These are phyloP conservation scores for Arctia plantaginis DNA, from an alignment of 2,888 invertebrate species.

Conservation along the genomic window DNA sequence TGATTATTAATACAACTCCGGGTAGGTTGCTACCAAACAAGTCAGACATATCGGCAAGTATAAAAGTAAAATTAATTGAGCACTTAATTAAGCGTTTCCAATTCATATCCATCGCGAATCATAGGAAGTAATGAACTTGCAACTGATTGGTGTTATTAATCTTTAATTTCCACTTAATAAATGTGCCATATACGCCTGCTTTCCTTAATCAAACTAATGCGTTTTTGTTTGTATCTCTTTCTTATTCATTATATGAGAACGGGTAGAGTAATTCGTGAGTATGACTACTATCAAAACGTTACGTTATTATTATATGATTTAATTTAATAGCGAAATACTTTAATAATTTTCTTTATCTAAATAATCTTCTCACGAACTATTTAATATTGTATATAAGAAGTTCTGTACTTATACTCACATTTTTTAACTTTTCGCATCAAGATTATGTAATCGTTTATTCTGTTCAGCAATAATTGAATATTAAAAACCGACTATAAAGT, in stretches of 20 bases:
- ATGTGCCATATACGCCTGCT: conserved; percentile 59
- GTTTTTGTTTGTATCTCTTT: conserved; percentile 36
- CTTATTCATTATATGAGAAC: conserved; percentile 26
- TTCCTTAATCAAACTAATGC: conserved; percentile 50
- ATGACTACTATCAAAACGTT: conserved; percentile 38
- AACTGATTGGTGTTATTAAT: conserved; percentile 69
- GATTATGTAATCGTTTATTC: conserved; percentile 4
- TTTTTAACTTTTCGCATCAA: neutral
- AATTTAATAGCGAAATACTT: conserved; percentile 25
- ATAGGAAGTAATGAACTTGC: conserved; percentile 59
- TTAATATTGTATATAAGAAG: neutral
- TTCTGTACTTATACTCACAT: neutral
- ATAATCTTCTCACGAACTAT: no score
- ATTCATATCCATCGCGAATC: conserved; percentile 61
- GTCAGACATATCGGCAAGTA: conserved; percentile 23
- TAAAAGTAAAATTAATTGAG: conserved; percentile 48
- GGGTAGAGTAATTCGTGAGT: conserved; percentile 27
- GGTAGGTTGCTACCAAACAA: conserved; percentile 9
- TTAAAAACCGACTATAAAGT: conserved; percentile 12
- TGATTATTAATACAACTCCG: conserved; percentile 20
- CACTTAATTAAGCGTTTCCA: conserved; percentile 48
- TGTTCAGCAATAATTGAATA: neutral
- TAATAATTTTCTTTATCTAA: conserved; percentile 26
- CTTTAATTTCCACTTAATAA: conserved; percentile 69
- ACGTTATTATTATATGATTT: conserved; percentile 39